Evolutionary conservation across 2,888 invertebrate species (phyloP).

Genomic region (Hoplodrina ambigua): DNA sequence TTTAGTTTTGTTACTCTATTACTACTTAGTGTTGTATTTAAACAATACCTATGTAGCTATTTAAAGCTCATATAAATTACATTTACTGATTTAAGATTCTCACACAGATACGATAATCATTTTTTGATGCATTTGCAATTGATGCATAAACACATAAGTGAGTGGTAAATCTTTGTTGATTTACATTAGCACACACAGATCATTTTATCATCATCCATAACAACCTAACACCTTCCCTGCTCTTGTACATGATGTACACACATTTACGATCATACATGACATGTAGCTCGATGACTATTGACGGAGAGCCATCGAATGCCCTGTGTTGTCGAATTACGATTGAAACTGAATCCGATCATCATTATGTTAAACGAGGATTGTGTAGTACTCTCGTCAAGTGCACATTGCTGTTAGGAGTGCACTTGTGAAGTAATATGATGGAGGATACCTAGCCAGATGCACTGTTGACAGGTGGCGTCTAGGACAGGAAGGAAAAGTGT

Average conservation of each 20-base stretch:
- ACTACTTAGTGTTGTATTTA: no score
- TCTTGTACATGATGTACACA: slow-evolving; percentile 11
- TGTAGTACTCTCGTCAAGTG: slow-evolving; percentile 17
- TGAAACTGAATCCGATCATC: slow-evolving; percentile 51
- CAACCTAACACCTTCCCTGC: slow-evolving; percentile 4
- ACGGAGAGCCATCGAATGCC: slow-evolving; percentile 27
- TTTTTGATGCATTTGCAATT: no score
- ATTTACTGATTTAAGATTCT: no score
- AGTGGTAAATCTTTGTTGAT: no score
- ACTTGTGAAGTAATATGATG: slow-evolving; percentile 17
- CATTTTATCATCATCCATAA: slow-evolving; percentile 18
- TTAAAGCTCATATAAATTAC: no score
- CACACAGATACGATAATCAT: no score
- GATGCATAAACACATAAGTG: no score
- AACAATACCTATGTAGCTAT: no score
- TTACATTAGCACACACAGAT: neutral
- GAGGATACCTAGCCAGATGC: no score
- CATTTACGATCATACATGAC: neutral
- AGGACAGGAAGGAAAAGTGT: no score
- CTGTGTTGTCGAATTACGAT: slow-evolving; percentile 48
- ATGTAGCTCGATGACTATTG: slow-evolving; percentile 29
- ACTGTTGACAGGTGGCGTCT: no score
- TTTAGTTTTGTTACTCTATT: no score
- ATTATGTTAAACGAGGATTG: slow-evolving; percentile 31
- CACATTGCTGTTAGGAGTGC: slow-evolving; percentile 3